Conservation (phyloP, 2,888 invertebrate species). For the Margaritifera margaritifera region DNA sequence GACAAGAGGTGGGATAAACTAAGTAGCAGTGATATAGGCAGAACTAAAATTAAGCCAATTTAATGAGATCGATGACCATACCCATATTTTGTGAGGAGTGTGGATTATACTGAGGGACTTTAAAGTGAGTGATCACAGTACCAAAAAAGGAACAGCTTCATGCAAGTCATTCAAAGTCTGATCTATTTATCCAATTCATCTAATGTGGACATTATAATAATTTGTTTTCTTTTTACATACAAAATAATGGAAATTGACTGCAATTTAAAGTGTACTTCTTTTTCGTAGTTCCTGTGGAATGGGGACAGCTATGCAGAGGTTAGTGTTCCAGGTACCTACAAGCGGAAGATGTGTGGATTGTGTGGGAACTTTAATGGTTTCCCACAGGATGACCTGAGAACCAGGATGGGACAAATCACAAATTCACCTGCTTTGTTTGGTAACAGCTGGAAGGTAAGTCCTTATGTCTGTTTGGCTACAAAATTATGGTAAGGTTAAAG, state of each 20-base stretch:
- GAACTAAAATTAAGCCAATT: too few relatives aligned
- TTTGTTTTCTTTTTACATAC: neutral
- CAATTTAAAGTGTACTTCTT: neutral
- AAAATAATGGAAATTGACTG: neutral
- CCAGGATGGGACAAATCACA: conserved; percentile 56
- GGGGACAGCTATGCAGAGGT: conserved; percentile 64
- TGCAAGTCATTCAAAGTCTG: neutral
- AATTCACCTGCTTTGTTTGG: conserved; percentile 65
- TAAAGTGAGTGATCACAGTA: too few relatives aligned
- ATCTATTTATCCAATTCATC: neutral
- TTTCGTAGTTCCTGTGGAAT: conserved; percentile 62
- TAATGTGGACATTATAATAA: neutral
- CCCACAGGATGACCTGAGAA: conserved; percentile 63
- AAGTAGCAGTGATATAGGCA: too few relatives aligned
- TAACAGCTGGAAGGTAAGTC: conserved; percentile 66
- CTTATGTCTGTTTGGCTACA: neutral
- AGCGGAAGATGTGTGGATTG: conserved; percentile 61
- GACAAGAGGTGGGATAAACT: too few relatives aligned
- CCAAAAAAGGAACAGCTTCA: too few relatives aligned
- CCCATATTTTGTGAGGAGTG: too few relatives aligned
- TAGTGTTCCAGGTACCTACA: conserved; percentile 60
- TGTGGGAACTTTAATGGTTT: conserved; percentile 70
- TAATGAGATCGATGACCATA: too few relatives aligned
- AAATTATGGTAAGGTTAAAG: too few relatives aligned
- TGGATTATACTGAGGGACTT: too few relatives aligned